Evolutionary conservation across 2,113 vertebrate genomes (phyloP).

Genomic region (Myrmecobius fasciatus): DNA sequence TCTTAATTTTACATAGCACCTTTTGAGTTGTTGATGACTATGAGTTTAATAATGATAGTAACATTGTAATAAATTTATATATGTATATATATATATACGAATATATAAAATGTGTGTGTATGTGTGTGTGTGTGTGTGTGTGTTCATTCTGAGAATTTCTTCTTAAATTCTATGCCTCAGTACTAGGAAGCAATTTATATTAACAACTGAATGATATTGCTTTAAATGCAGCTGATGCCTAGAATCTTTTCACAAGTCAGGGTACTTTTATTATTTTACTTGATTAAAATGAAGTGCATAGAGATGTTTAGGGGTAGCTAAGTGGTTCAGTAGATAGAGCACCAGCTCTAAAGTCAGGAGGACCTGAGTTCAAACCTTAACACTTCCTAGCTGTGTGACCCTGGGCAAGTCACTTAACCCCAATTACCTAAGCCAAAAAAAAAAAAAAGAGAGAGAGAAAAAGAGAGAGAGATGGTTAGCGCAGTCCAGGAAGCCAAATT

Average conservation of each 20-base stretch:
- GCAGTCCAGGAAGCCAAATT: neutral
- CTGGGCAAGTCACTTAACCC: too few species aligned
- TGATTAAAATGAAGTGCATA: neutral
- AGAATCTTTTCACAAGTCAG: neutral
- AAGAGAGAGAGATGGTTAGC: too few species aligned
- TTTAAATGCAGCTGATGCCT: neutral
- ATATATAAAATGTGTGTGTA: too few species aligned
- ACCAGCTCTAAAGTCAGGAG: too few species aligned
- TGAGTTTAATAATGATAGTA: neutral
- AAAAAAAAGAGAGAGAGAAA: too few species aligned
- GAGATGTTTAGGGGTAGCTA: too few species aligned
- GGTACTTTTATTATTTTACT: neutral
- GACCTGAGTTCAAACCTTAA: too few species aligned
- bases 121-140: too few species aligned
- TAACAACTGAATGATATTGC: neutral
- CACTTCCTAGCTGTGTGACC: too few species aligned
- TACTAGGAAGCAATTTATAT: neutral
- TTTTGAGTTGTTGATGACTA: neutral
- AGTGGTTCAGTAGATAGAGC: too few species aligned
- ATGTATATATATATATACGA: too few species aligned
- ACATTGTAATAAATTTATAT: neutral
- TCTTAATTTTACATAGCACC: neutral
- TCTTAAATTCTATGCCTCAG: constrained; percentile 15
- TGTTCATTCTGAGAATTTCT: neutral
- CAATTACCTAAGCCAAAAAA: too few species aligned